These are phyloP conservation scores for Taeniopygia guttata DNA, from an alignment of 2,797 vertebrate genomes.

Conservation along the genomic window DNA sequence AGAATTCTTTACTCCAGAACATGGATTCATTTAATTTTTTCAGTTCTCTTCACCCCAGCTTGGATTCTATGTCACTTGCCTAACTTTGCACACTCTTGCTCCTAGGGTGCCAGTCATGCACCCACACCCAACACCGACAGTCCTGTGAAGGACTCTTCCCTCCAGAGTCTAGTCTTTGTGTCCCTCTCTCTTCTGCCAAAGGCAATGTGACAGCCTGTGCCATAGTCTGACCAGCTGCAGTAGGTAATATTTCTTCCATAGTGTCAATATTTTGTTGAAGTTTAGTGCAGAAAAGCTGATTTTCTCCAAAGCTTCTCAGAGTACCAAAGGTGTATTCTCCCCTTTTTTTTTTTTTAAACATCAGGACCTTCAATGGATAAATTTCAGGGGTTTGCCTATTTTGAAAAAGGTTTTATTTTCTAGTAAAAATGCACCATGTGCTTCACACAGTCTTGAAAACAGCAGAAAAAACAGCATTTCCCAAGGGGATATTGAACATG, in stretches of 20 bases:
- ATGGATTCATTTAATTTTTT: neutral
- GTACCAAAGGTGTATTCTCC: neutral
- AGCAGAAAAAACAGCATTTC: slow-evolving; percentile 31
- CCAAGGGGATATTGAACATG: slow-evolving; percentile 40
- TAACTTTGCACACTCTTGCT: rapidly evolving
- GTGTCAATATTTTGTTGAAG: neutral
- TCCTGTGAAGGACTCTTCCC: neutral
- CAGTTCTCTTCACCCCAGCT: neutral
- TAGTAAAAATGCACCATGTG: neutral
- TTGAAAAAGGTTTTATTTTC: neutral
- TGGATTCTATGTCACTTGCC: neutral
- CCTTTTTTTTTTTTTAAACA: neutral
- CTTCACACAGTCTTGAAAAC: neutral
- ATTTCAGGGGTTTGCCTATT: neutral
- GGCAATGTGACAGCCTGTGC: neutral
- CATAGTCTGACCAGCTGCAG: neutral
- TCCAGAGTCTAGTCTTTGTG: neutral
- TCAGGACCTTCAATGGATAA: neutral
- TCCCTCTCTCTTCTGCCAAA: neutral
- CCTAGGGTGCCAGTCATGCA: neutral
- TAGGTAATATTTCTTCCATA: neutral
- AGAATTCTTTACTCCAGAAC: neutral
- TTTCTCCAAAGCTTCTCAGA: neutral
- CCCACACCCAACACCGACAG: neutral
- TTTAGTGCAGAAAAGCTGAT: neutral